Percentiles rank a stretch among this genome's conserved stretches.
phyloP scores from a whole-genome alignment of 1,140 invertebrate genomes.

The Tenebrio molitor region DNA sequence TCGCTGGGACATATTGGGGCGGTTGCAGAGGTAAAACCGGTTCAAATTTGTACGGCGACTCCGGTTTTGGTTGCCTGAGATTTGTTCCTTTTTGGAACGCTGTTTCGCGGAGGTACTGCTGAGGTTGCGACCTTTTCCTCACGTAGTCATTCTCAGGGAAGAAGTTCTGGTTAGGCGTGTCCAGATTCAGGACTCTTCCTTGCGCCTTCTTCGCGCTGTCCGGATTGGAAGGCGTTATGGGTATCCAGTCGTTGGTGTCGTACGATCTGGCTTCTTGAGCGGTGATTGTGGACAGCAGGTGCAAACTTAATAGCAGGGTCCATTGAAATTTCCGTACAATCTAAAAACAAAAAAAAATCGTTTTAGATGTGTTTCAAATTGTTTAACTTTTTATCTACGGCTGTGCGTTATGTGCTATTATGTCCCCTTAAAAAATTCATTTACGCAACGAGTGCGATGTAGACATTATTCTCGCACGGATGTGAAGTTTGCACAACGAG shows the following conservation, averaged over 20 bases:
- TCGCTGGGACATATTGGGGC: slow-evolving; percentile 13
- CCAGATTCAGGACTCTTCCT: slow-evolving; percentile 69
- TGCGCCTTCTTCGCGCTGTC: slow-evolving; percentile 60
- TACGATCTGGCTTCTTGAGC: slow-evolving; percentile 56
- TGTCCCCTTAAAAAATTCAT: too few relatives aligned
- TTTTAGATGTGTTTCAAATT: too few relatives aligned
- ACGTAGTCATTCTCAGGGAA: slow-evolving; percentile 65
- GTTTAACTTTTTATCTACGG: too few relatives aligned
- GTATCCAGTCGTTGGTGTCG: slow-evolving; percentile 64
- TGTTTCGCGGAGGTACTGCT: slow-evolving; percentile 56
- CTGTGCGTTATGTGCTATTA: too few relatives aligned
- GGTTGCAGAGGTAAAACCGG: slow-evolving; percentile 44
- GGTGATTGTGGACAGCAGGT: slow-evolving; percentile 37
- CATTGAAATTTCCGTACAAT: slow-evolving; percentile 52
- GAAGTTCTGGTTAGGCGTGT: slow-evolving; percentile 62
- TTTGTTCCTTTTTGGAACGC: slow-evolving; percentile 47
- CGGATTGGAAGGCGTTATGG: slow-evolving; percentile 55
- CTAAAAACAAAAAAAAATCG: slow-evolving; percentile 55
- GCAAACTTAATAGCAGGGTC: slow-evolving; percentile 36
- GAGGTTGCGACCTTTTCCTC: slow-evolving; percentile 40
- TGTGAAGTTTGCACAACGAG: too few relatives aligned
- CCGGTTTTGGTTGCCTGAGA: slow-evolving; percentile 38
- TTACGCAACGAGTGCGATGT: too few relatives aligned
- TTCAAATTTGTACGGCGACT: slow-evolving; percentile 56
- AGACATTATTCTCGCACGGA: too few relatives aligned